Evolutionary conservation across 2,797 vertebrate genomes (phyloP), one percentile per base, ranked within the genome.

Genomic region (Moxostoma hubbsi): DNA sequence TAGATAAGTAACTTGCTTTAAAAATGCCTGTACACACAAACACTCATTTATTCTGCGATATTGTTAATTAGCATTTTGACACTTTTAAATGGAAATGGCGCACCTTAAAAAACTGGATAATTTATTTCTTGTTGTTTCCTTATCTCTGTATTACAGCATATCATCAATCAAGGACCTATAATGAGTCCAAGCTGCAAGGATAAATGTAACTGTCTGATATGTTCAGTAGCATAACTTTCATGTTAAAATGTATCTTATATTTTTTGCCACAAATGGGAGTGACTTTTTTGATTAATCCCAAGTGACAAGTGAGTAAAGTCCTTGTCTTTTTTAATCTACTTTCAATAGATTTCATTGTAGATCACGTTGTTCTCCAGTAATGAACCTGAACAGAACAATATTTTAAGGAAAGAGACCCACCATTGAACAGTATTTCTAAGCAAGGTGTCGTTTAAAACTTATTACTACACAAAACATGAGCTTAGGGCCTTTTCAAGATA

Each of bases 111-210:
- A 50, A 46, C 66, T 9, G n/a, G 10, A 58, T 76, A 61, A 79
- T 79, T 79, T 24, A 73, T 79, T 65, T 57, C 61, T 45, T 45
- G 54, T 72, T 64, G 59, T 64, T 79, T 72, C 61, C 13, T n/a
- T 72, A 73, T 64, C 54, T 65, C 58, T 43, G 51, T 15, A 15
- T 49, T 65, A 58, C 54, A 43, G 53, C 45, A 15, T 24, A 6
- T 58, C 18, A 57, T 79, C 54, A 57, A 65, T 79, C 77, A 73
- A 73, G 18, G 12, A 15, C 45, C 43, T n/a, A 49, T 10, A 73
- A 79, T 79, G 73, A 79, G 45, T 73, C 45, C 10, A 4, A 72
- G 61, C 45, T 15, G 7, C 51, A 64, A 13, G 65, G 69, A 79
- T 9, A 65, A 79, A 72, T 79, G 66, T n/a, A 61, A 62, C 66